phyloP scores from a whole-genome alignment of 2,797 vertebrate species.

The Myripristis murdjan region DNA sequence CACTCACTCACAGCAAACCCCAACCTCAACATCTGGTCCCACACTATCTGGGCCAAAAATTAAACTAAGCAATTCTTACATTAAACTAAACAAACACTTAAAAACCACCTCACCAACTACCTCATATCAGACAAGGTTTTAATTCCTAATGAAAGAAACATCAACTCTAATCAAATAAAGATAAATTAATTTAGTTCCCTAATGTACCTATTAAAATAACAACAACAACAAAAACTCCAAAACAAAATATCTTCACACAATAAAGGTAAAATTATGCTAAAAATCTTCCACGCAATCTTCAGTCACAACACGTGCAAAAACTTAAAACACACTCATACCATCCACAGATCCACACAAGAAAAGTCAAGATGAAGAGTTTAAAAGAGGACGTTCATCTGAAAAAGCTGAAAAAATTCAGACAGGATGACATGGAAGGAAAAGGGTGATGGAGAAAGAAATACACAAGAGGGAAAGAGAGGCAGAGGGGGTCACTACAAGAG shows the following conservation, averaged over 20 bases:
- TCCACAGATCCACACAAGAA: slow-evolving; percentile 45
- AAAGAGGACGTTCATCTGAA: slow-evolving; percentile 10
- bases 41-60: slow-evolving; percentile 40
- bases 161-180: slow-evolving; percentile 20
- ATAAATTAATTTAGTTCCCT: slow-evolving; percentile 18
- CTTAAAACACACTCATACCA: slow-evolving; percentile 37
- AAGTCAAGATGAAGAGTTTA: slow-evolving; percentile 36
- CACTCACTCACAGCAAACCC: slow-evolving; percentile 37
- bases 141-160: slow-evolving; percentile 13
- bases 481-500: slow-evolving; percentile 59
- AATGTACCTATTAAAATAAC: slow-evolving; percentile 6
- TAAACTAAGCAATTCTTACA: slow-evolving; percentile 39
- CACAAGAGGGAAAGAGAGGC: slow-evolving; percentile 42
- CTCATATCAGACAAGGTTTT: slow-evolving; percentile 20
- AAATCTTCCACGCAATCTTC: slow-evolving; percentile 27
- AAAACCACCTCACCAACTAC: slow-evolving; percentile 16
- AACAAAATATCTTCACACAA: slow-evolving; percentile 43
- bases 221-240: slow-evolving; percentile 32
- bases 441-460: slow-evolving; percentile 32
- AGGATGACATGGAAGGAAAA: slow-evolving; percentile 12
- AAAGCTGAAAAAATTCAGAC: slow-evolving; percentile 3
- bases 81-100: slow-evolving; percentile 48
- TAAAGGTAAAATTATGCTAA: slow-evolving; percentile 13
- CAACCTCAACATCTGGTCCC: slow-evolving; percentile 29
- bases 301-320: slow-evolving; percentile 52